Conservation (phyloP, 2,888 invertebrate species). For the Meteorus cinctellus region DNA sequence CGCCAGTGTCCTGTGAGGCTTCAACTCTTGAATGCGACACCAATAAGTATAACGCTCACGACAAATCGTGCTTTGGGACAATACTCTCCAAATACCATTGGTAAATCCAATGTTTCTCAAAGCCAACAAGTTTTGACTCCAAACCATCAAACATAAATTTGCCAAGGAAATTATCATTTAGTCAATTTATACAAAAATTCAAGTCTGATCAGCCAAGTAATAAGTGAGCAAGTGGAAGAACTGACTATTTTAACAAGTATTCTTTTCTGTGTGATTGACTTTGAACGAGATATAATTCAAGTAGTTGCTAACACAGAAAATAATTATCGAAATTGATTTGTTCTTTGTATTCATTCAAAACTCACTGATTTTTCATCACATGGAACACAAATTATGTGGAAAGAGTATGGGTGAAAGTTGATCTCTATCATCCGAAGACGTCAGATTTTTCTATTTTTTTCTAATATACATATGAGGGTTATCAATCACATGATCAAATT, state of each 20-base stretch:
- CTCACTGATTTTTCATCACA: background rate
- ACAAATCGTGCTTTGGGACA: slow-evolving; percentile 50
- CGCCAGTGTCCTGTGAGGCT: slow-evolving; percentile 74
- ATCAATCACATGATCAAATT: background rate
- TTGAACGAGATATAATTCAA: background rate
- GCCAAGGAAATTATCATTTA: background rate
- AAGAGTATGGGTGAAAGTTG: slow-evolving; percentile 16
- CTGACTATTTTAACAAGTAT: slow-evolving; percentile 4
- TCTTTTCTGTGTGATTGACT: slow-evolving; percentile 4
- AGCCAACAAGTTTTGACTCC: slow-evolving; percentile 59
- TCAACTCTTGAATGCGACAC: slow-evolving; percentile 73
- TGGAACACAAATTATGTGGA: background rate
- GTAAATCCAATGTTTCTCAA: slow-evolving; percentile 57
- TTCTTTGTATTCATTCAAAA: slow-evolving; percentile 3
- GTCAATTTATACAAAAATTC: background rate
- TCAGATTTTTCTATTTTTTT: background rate
- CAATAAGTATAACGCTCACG: slow-evolving; percentile 72
- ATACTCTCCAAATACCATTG: slow-evolving; percentile 39
- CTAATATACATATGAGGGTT: background rate
- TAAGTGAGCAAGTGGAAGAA: background rate
- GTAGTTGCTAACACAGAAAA: background rate
- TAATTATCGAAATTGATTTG: slow-evolving; percentile 5
- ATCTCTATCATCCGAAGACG: slow-evolving; percentile 12
- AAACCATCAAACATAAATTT: slow-evolving; percentile 47
- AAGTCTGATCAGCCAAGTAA: background rate